Percentiles rank a stretch among this genome's conserved stretches.
Conservation (phyloP, 2,113 vertebrate species). For the Calcarius ornatus region DNA sequence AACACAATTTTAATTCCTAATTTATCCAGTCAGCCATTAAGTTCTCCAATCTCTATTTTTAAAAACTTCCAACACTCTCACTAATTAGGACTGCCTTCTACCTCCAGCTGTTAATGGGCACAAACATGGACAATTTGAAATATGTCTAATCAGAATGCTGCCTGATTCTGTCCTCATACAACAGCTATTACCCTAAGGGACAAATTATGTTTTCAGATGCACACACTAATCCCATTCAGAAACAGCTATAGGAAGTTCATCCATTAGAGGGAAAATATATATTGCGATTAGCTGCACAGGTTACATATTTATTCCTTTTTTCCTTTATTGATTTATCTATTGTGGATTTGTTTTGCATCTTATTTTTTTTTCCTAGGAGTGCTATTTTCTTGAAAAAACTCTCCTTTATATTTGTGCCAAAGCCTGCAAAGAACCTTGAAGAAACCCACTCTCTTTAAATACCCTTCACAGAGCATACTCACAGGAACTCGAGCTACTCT, state of each 20-base stretch:
- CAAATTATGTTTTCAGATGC: background rate
- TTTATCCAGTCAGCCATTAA: background rate
- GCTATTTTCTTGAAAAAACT: background rate
- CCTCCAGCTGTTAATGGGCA: slow-evolving; percentile 12
- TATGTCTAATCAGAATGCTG: background rate
- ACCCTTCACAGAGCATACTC: background rate
- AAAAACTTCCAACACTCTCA: background rate
- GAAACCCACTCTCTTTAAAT: background rate
- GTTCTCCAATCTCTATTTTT: background rate
- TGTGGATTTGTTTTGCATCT: background rate
- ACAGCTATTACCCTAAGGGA: background rate
- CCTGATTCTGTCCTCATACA: background rate
- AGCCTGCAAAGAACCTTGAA: background rate
- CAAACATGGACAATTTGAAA: background rate
- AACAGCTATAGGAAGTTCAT: background rate
- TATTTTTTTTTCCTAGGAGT: background rate
- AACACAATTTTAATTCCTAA: background rate
- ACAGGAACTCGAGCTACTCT: background rate
- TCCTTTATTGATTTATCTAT: background rate
- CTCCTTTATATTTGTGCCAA: background rate
- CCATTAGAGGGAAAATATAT: background rate
- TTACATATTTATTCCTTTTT: background rate
- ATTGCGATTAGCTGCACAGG: background rate
- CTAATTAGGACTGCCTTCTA: slow-evolving; percentile 23
- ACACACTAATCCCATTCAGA: background rate